These are phyloP conservation scores for Plagiodera versicolora DNA, from an alignment of 2,888 invertebrate species.

Conservation along the genomic window DNA sequence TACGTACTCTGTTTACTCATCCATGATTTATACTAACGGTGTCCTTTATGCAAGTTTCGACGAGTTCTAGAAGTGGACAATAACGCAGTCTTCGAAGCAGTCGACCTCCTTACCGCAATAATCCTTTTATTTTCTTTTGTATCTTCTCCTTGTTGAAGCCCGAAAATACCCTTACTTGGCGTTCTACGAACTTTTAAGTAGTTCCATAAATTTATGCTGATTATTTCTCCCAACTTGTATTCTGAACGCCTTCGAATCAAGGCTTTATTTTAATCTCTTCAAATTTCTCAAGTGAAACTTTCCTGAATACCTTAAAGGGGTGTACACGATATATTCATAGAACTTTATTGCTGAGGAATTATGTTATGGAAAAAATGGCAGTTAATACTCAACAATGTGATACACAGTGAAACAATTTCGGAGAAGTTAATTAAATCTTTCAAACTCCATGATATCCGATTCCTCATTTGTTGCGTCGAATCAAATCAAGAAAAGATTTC, in stretches of 20 bases:
- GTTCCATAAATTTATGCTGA: conserved; percentile 38
- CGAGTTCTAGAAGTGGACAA: conserved; percentile 37
- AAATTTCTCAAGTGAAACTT: conserved; percentile 32
- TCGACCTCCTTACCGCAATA: conserved; percentile 14
- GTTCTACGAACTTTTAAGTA: conserved; percentile 35
- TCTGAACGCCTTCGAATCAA: conserved; percentile 26
- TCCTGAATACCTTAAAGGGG: conserved; percentile 10
- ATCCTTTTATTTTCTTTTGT: conserved; percentile 22
- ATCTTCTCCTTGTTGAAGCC: conserved; percentile 23
- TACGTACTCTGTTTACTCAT: conserved; percentile 27
- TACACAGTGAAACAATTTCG: too few species aligned
- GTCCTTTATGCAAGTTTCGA: conserved; percentile 37
- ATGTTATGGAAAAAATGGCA: too few species aligned
- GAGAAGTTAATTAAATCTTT: too few species aligned
- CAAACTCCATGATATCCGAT: too few species aligned
- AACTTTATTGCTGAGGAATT: too few species aligned
- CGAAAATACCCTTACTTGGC: conserved; percentile 24
- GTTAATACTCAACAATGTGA: too few species aligned
- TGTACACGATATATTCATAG: too few species aligned
- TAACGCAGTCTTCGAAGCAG: conserved; percentile 23
- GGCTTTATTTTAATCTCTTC: conserved; percentile 28
- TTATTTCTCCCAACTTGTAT: conserved; percentile 34
- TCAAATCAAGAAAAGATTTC: too few species aligned
- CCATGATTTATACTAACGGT: conserved; percentile 37
- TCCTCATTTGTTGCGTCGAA: too few species aligned